Conservation (phyloP, 1,140 invertebrate species). For the Drosophila subobscura region DNA sequence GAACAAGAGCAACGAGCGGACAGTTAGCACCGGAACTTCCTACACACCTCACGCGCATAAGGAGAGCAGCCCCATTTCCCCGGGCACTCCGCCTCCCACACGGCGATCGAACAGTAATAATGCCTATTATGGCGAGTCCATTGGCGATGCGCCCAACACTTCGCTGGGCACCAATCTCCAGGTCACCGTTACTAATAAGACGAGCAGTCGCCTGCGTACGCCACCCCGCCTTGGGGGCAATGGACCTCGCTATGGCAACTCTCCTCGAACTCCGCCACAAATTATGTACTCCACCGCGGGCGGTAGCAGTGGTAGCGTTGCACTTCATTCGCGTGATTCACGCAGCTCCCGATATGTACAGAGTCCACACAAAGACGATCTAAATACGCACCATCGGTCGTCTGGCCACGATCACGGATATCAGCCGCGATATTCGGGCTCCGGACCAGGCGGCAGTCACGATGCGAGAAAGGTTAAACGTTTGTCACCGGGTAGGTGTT, state of each 20-base stretch:
- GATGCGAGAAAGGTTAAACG: constrained; percentile 62
- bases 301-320: constrained; percentile 11
- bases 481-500: constrained; percentile 61
- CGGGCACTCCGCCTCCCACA: constrained; percentile 85
- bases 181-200: constrained; percentile 74
- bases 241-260: constrained; percentile 60
- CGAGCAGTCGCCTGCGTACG: constrained; percentile 57
- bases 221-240: constrained; percentile 42
- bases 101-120: constrained; percentile 63
- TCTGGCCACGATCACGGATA: constrained; percentile 59
- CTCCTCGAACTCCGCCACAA: constrained; percentile 79
- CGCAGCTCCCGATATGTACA: constrained; percentile 67
- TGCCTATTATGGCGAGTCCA: constrained; percentile 50
- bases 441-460: constrained; percentile 28
- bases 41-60: constrained; percentile 73
- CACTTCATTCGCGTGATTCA: constrained; percentile 39
- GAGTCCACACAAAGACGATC: constrained; percentile 71
- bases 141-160: constrained; percentile 30
- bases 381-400: constrained; percentile 58
- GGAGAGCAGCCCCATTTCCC: constrained; percentile 86
- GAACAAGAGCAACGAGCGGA: constrained; percentile 83
- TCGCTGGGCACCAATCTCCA: constrained; percentile 59
- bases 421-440: constrained; percentile 54
- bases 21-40: constrained; percentile 82
- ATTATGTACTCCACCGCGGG: constrained; percentile 56